A percentile compares a stretch with the other conserved stretches of the same genome.
Conservation (phyloP, 2,888 invertebrate species). For the Tortrix viridana region DNA sequence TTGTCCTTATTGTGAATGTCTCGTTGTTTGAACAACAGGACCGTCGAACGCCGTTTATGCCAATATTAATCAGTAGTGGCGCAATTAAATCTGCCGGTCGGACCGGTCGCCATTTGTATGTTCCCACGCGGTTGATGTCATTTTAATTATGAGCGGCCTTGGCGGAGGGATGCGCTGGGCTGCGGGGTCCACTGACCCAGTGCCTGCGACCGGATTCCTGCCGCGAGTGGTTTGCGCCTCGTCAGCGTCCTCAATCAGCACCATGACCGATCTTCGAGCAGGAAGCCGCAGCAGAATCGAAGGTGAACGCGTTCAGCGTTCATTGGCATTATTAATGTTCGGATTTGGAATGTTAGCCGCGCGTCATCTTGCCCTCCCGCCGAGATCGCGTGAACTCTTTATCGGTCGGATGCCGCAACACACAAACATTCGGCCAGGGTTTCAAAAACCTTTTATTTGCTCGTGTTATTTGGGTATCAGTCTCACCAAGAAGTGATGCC, state of each 20-base stretch:
- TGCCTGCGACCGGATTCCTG: conserved; percentile 59
- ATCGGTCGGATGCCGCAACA: conserved; percentile 58
- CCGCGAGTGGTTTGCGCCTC: conserved; percentile 65
- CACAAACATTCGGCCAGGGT: conserved; percentile 35
- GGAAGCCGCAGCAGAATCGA: conserved; percentile 58
- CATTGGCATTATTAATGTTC: conserved; percentile 77
- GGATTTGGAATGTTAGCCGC: conserved; percentile 71
- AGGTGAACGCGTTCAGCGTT: conserved; percentile 75
- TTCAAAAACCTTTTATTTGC: conserved; percentile 19
- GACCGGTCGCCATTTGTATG: conserved; percentile 74
- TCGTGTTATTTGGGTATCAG: conserved; percentile 4
- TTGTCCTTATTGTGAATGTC: conserved; percentile 66
- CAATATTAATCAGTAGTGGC: conserved; percentile 67
- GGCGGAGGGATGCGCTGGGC: conserved; percentile 59
- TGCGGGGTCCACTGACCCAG: conserved; percentile 73
- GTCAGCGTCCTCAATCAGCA: conserved; percentile 61
- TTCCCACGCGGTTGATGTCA: conserved; percentile 83
- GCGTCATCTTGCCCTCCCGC: conserved; percentile 75
- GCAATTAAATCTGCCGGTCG: conserved; percentile 74
- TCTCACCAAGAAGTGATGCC: not conserved
- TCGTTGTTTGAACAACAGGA: conserved; percentile 62
- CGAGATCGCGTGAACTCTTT: conserved; percentile 75
- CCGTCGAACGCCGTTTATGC: conserved; percentile 63
- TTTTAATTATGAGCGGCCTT: conserved; percentile 76
- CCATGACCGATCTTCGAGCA: conserved; percentile 41